Evolutionary conservation across 2,888 invertebrate species (phyloP), one percentile per base, ranked within the genome.

Genomic region (Drosophila siamana): DNA sequence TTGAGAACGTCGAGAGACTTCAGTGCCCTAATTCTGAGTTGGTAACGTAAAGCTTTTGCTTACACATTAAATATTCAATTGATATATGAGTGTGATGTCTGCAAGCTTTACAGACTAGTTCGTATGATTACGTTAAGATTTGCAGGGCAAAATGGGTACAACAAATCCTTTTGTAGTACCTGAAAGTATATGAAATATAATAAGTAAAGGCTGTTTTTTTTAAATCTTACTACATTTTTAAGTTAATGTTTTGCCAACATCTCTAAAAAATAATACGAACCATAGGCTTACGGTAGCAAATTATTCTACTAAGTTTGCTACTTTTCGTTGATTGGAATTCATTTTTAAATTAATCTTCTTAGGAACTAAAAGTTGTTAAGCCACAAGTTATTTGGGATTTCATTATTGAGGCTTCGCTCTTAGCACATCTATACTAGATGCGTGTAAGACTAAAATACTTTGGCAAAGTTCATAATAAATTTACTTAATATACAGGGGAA

Each of bases 1-100:
- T 8, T 6, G 19, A 19, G 19, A 19, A 3, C 19, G 19, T 19
- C 19, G 19, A 46, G 30, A 43, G 44, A 59, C 26, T 33, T 50
- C 41, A 19, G 30, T 30, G 57, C 38, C 6, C 19, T 13, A 40
- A 65, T 47, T 59, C 50, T 65, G 41, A 74, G 64, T 64, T 61
- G 38, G 11, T 41, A 36, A 7, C 26, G 9, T 13, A 19, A 55
- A 33, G 33, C 38, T 57, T n/a, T 40, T 50, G 22, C 22, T 30
- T 40, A 26, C 22, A 26, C 13, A 33, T 44, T 28, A 15, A 9
- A 33, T 19, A 13, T n/a, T n/a, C n/a, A n/a, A 28, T 2, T 28
- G 19, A 52, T 41, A 13, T 16, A 52, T 28, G n/a, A 9, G 9
- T 9, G 1, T 8, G 5, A 19, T 36, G 13, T 11, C 33, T 33